Percentiles rank a stretch among this genome's conserved stretches.
Evolutionary conservation across 2,113 vertebrate species (phyloP).

Genomic region (Callionymus lyra): DNA sequence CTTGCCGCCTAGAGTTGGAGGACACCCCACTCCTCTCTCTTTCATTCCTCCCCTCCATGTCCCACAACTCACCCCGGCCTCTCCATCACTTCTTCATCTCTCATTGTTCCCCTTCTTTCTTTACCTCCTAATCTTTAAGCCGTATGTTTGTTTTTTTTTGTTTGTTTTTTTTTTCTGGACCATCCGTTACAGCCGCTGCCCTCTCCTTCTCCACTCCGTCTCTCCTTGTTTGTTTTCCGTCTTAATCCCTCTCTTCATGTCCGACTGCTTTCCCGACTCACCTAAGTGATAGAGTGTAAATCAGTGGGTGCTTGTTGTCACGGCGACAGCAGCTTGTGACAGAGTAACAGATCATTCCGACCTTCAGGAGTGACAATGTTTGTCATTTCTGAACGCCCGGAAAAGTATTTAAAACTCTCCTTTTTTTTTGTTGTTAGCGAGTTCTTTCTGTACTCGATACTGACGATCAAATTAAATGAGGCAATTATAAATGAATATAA

Average conservation of each 20-base stretch:
- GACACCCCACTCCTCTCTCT: constrained; percentile 29
- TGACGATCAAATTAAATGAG: too few species aligned
- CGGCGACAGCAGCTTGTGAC: constrained; percentile 49
- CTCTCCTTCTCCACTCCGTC: constrained; percentile 10
- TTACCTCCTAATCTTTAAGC: constrained; percentile 18
- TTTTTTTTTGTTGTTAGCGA: too few species aligned
- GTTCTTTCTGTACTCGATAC: not conserved
- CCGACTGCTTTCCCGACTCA: constrained; percentile 25
- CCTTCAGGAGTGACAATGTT: constrained; percentile 43
- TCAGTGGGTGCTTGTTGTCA: constrained; percentile 56
- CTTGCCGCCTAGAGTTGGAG: constrained; percentile 54
- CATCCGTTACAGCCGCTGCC: constrained; percentile 21
- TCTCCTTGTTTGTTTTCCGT: constrained; percentile 7
- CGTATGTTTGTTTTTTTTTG: constrained; percentile 15
- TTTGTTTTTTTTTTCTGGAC: constrained; percentile 2
- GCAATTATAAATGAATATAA: too few species aligned
- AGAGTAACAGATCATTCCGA: constrained; percentile 56
- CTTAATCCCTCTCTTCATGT: constrained; percentile 18
- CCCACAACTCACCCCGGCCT: constrained; percentile 8
- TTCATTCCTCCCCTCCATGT: constrained; percentile 4
- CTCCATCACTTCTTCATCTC: constrained; percentile 21
- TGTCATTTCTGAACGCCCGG: not conserved
- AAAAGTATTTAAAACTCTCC: too few species aligned
- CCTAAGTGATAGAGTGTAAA: constrained; percentile 57
- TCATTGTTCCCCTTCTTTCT: constrained; percentile 25